Base-by-base conservation (phyloP, 2,113 vertebrate genomes). In the Aramus guarauna region DNA sequence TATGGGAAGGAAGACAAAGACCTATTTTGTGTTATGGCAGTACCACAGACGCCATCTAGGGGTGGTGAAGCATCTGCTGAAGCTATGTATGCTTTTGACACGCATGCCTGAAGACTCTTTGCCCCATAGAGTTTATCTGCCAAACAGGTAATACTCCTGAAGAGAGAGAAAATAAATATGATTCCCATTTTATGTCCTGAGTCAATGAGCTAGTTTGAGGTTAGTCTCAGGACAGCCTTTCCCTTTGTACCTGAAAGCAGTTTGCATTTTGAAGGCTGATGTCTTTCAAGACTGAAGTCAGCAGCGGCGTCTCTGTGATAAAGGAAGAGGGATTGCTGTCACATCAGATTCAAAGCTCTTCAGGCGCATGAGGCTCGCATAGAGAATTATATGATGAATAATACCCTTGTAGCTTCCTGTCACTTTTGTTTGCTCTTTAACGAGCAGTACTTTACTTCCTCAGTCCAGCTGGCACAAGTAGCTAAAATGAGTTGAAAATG, bases 41-140 rank as follows among this genome's bases (percentile, higher is more conserved):
- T 69, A 27, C 53, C 82, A 67, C 68, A 55, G 55, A 30, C 7
- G 76, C 90, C 94, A 92, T 81, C 88, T 93, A 77, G 96, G 56
- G 96, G 64, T 37, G 24, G 37, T 43, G 68, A 12, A 11, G n/a
- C 34, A 11, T 19, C 21, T 15, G 6, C 22, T 50, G 43, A 66
- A 83, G 59, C 59, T 27, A 1, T 6, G 8, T 18, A 0, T 34
- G 55, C 63, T 53, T 71, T 6, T 32, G 26, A 13, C 36, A 21
- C 1, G 0, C 2, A 1, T 16, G 19, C 45, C 12, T 56, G 39
- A 24, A 68, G 37, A 9, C 11, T 22, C n/a, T 20, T 41, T 83
- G 26, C 30, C 9, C 12, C 7, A 0, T 2, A 17, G 14, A 39
- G 39, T 39, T 86, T 56, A 7, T 60, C 37, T 80, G 64, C 39